These are phyloP conservation scores for Brachionus manjavacas DNA, from an alignment of 1,140 invertebrate genomes.

Conservation along the genomic window DNA sequence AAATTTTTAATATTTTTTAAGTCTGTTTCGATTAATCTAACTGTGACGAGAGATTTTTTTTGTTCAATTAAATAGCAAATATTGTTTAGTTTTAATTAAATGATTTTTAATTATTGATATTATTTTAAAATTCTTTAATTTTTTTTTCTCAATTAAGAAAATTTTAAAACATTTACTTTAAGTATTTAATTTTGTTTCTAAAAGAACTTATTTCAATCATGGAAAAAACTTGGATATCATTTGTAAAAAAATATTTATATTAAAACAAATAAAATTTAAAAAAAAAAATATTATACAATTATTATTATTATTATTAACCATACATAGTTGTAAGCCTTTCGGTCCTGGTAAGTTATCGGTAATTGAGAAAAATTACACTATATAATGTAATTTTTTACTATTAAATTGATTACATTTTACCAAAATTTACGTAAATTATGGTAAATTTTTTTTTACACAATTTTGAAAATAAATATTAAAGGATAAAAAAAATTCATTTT, in stretches of 20 bases:
- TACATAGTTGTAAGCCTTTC: no score
- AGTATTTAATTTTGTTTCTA: not conserved
- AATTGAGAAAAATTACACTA: no score
- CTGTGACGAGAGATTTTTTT: not conserved
- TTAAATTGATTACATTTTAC: no score
- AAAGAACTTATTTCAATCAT: not conserved
- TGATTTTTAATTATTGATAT: not conserved
- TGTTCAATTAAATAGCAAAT: not conserved
- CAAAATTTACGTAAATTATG: no score
- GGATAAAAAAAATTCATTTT: no score
- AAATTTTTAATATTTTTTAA: conserved; percentile 10
- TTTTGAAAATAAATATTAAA: no score
- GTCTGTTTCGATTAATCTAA: not conserved
- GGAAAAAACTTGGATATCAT: not conserved
- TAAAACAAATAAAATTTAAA: not conserved
- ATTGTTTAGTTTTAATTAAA: not conserved
- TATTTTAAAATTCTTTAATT: not conserved
- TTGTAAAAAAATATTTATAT: not conserved
- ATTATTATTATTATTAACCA: no score
- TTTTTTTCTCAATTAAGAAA: not conserved
- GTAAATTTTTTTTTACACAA: no score
- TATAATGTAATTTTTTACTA: no score
- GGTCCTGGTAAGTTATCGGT: no score
- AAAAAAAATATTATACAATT: not conserved
- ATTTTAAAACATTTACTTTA: not conserved